Evolutionary conservation across 2,888 invertebrate species (phyloP), one percentile per base, ranked within the genome.

Genomic region (Marasmarcha lunaedactyla): DNA sequence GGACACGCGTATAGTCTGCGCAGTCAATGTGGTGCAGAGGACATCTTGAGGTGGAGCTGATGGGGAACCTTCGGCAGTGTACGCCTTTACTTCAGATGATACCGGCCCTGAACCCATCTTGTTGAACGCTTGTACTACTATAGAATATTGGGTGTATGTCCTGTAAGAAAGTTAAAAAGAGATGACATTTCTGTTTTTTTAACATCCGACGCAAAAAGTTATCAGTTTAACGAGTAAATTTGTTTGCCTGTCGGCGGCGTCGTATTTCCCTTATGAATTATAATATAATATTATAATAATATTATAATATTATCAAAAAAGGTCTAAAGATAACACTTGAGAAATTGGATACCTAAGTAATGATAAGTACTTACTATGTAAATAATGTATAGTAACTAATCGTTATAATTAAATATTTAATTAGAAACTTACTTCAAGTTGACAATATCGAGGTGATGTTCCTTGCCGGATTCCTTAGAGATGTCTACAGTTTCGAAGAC

Each of bases 81-180:
- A 94, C 42, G 95, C 95, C 58, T 92, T 91, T 33, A 92, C 88
- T 71, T 96, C 95, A 38, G 91, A 91, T 35, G 95, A 94, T 60
- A 93, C 88, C 0, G 97, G 97, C 20, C 97, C 97, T 1, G 94
- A 91, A 10, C 97, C 97, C 57, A 95, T 91, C 71, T 94, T 93
- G 77, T 97, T 98, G 69, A 94, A 97, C 0, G 95, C 95, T 78
- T 96, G 96, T 6, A 97, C 94, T 13, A 97, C 95, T 14, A 97
- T 92, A n/a, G 95, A 91, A 76, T 97, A 97, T 69, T 95, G 95
- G 0, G 96, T 97, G 81, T 97, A 97, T 1, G 95, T 96, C 63
- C 90, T 90, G 62, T 48, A 52, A n/a, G n/a, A n/a, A n/a, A n/a
- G n/a, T n/a, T n/a, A n/a, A n/a, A n/a, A n/a, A n/a, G n/a, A n/a